A percentile compares a stretch with the other conserved stretches of the same genome.
Evolutionary conservation across 2,113 vertebrate genomes (phyloP).

Genomic region (Delphinapterus leucas): DNA sequence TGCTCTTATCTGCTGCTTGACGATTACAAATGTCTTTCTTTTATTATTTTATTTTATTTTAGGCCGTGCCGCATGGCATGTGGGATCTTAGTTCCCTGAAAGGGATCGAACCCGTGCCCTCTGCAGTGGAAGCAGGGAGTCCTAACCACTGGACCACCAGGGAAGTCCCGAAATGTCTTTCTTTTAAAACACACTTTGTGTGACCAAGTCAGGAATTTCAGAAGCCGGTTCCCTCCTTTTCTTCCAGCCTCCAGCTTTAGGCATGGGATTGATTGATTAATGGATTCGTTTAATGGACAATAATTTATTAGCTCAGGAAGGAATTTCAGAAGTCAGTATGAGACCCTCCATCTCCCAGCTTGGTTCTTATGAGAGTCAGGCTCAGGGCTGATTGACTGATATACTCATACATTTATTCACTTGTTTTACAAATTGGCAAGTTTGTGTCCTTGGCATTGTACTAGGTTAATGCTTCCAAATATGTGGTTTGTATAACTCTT

Average conservation of each 20-base stretch:
- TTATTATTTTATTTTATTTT: neutral
- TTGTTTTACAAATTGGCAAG: neutral
- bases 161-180: neutral
- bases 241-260: neutral
- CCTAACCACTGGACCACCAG: neutral
- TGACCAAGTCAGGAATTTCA: neutral
- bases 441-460: neutral
- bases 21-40: neutral
- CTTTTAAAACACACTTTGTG: neutral
- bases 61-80: neutral
- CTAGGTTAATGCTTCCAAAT: neutral
- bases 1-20: neutral
- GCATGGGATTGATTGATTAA: neutral
- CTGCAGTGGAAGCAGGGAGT: neutral
- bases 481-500: neutral
- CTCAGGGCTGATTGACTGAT: neutral
- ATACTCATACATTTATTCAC: slow-evolving; percentile 10
- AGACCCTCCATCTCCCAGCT: neutral
- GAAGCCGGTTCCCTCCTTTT: neutral
- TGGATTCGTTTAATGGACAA: neutral
- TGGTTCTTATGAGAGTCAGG: neutral
- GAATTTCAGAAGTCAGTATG: slow-evolving; percentile 13
- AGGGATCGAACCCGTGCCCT: neutral
- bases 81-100: neutral
- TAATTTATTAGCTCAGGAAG: neutral